These are phyloP conservation scores for Drepana arcuata DNA, from an alignment of 1,140 invertebrate genomes.

Conservation along the genomic window DNA sequence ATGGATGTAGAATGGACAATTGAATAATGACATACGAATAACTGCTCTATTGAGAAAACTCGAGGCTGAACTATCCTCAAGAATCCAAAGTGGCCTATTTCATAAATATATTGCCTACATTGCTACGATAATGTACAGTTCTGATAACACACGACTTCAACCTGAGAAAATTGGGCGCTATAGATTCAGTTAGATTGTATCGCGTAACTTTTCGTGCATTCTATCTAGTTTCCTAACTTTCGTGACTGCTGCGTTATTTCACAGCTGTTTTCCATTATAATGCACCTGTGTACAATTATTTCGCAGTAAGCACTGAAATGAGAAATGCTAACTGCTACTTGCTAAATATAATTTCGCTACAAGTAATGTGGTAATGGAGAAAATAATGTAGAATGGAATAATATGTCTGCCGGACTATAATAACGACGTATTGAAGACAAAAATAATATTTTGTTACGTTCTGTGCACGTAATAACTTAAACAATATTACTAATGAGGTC, in stretches of 20 bases:
- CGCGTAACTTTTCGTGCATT: conserved; percentile 17
- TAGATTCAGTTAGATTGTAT: not conserved
- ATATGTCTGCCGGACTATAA: too few species aligned
- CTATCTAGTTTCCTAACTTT: conserved; percentile 32
- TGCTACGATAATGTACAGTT: not conserved
- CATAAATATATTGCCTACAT: too few species aligned
- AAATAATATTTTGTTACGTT: not conserved
- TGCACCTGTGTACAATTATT: not conserved
- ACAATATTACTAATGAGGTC: too few species aligned
- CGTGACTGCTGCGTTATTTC: conserved; percentile 41
- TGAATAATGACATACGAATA: conserved; percentile 49
- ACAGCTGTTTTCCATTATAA: conserved; percentile 28
- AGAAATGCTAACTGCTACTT: not conserved
- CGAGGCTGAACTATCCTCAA: conserved; percentile 37
- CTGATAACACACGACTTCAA: not conserved
- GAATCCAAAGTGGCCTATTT: too few species aligned
- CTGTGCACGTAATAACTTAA: not conserved
- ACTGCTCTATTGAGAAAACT: conserved; percentile 17
- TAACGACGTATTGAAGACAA: not conserved
- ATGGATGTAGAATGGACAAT: conserved; percentile 45
- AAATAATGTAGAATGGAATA: too few species aligned
- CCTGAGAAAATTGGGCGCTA: not conserved
- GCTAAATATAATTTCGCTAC: not conserved
- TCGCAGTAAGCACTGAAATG: too few species aligned
- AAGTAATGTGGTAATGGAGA: too few species aligned